Evolutionary conservation across 2,797 vertebrate genomes (phyloP), one percentile per base, ranked within the genome.

Genomic region (Cephalopachus bancanus): DNA sequence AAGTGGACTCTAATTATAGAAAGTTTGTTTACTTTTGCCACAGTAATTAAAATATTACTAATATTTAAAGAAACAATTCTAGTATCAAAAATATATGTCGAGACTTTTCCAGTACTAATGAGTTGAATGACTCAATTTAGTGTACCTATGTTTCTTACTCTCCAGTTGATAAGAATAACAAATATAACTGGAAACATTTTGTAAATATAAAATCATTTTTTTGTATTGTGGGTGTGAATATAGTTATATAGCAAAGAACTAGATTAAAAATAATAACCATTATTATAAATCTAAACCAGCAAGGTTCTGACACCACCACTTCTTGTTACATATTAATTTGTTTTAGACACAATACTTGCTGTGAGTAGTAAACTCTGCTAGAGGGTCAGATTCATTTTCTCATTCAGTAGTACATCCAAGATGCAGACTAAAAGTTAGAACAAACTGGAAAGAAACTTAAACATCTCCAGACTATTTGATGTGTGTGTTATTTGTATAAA

Each of bases 41-140:
- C 7, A 76, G 14, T 65, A 44, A 89, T 95, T 91, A 79, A 62
- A 87, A 93, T 57, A 64, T 75, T 96, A 74, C 93, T 93, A 93
- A 62, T 69, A 74, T 64, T 65, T 93, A 81, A 81, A 49, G 55
- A 89, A 81, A 69, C 1, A 49, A n/a, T 71, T 84, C 59, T 85
- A 65, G 71, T 49, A 71, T 7, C 24, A 91, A 67, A 93, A 53
- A 65, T 14, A 3, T 24, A 37, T 26, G 11, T 76, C 16, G 93
- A 71, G 80, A 91, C 12, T 79, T 17, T 30, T 55, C 22, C 6
- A 7, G 11, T 55, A 55, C n/a, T 85, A 84, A 80, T 17, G 10
- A 81, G 22, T 10, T 72, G 28, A 89, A 55, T 53, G n/a, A 67
- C 60, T 72, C 62, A 86, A 4, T 44, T 89, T 81, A 71, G 26